phyloP scores from a whole-genome alignment of 2,888 invertebrate genomes.

The Panopea generosa region DNA sequence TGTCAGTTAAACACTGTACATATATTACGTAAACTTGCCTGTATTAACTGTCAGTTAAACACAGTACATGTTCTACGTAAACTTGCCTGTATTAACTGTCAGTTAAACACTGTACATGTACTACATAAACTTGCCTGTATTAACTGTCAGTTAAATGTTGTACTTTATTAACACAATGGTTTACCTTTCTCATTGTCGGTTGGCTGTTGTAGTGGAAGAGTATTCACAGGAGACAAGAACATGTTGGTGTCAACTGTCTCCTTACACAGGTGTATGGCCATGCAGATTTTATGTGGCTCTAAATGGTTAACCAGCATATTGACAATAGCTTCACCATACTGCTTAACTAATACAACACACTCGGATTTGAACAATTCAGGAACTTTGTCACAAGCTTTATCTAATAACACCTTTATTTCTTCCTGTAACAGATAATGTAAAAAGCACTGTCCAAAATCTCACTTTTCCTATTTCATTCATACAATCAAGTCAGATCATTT shows the following conservation, averaged over 20 bases:
- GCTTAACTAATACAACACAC: conserved; percentile 45
- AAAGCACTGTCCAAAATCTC: background rate
- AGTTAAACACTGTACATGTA: too few relatives aligned
- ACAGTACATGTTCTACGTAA: too few relatives aligned
- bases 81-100: too few relatives aligned
- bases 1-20: too few relatives aligned
- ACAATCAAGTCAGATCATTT: too few relatives aligned
- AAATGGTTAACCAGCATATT: conserved; percentile 74
- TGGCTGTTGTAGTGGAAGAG: conserved; percentile 20
- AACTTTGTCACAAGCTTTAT: conserved; percentile 30
- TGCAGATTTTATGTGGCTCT: conserved; percentile 77
- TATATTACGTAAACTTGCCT: too few relatives aligned
- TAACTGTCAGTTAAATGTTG: background rate
- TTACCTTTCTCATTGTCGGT: too few relatives aligned
- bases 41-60: too few relatives aligned
- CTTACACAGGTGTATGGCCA: conserved; percentile 67
- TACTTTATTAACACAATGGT: too few relatives aligned
- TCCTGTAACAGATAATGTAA: conserved; percentile 20
- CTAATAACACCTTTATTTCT: conserved; percentile 33
- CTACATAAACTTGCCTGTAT: too few relatives aligned
- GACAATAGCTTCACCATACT: conserved; percentile 74
- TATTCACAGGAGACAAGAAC: conserved; percentile 34
- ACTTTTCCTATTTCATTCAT: too few relatives aligned
- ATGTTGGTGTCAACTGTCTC: background rate
- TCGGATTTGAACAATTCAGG: conserved; percentile 9